These are phyloP conservation scores for Cladorhizidae sp. DNA, from an alignment of 37 sponge, comb jelly and placozoan genomes.

Conservation along the genomic window DNA sequence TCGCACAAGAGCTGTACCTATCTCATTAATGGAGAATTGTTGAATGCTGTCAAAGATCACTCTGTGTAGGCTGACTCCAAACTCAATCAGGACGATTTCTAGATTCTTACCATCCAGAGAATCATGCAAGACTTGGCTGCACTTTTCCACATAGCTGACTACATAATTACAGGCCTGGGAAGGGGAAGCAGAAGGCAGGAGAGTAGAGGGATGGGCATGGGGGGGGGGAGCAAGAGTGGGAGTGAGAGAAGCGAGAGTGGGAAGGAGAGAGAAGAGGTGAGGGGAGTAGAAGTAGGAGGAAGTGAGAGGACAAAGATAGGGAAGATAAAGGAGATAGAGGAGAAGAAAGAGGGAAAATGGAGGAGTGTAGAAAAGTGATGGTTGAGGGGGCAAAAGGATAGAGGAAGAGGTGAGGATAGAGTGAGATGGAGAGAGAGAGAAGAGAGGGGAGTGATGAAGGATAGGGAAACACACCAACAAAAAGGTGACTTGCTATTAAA, in stretches of 20 bases:
- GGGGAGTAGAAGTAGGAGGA: not conserved
- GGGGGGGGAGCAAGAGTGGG: not conserved
- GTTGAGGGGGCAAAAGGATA: too few relatives aligned
- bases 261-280: not conserved
- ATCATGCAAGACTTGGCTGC: conserved; percentile 31
- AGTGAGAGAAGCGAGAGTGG: not conserved
- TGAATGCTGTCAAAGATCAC: conserved; percentile 80
- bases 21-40: conserved; percentile 68
- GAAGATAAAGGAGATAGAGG: too few relatives aligned
- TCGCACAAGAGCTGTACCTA: too few relatives aligned
- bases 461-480: too few relatives aligned
- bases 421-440: not conserved
- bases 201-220: not conserved
- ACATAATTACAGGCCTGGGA: conserved; percentile 71
- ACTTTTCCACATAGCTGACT: conserved; percentile 47
- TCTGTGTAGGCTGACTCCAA: conserved; percentile 80
- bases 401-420: too few relatives aligned
- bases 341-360: not conserved
- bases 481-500: too few relatives aligned
- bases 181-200: not conserved
- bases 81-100: conserved; percentile 70
- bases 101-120: conserved; percentile 90
- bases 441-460: too few relatives aligned
- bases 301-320: not conserved
- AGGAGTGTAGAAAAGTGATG: too few relatives aligned